phyloP scores from a whole-genome alignment of 2,113 vertebrate genomes.

The Hippocampus abdominalis region DNA sequence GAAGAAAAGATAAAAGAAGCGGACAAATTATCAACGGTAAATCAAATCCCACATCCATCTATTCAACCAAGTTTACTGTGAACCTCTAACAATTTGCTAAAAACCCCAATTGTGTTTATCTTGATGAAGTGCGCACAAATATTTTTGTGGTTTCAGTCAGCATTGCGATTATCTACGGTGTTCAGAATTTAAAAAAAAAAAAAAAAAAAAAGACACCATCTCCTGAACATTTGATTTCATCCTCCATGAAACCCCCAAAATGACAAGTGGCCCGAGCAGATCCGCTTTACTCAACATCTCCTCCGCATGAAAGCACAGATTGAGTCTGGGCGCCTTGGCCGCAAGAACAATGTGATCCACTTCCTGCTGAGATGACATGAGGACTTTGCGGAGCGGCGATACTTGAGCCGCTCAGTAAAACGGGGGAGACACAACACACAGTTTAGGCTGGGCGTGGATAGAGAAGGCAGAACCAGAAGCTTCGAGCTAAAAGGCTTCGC shows the following conservation, averaged over 20 bases:
- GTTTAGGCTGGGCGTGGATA: conserved; percentile 29
- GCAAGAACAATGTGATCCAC: conserved; percentile 20
- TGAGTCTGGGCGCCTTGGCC: neutral
- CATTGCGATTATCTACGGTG: neutral
- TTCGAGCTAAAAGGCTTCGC: conserved; percentile 41
- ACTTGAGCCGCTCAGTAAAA: conserved; percentile 21
- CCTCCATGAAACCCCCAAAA: neutral
- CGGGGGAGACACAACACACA: conserved; percentile 18
- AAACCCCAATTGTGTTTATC: too few species aligned
- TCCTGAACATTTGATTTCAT: neutral
- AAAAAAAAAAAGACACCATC: neutral
- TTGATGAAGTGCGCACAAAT: too few species aligned
- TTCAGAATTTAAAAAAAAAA: neutral
- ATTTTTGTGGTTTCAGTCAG: too few species aligned
- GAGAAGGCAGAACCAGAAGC: conserved; percentile 33
- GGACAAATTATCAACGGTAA: too few species aligned
- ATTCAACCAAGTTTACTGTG: too few species aligned
- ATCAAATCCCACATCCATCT: too few species aligned
- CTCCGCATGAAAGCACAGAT: neutral
- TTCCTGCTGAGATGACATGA: conserved; percentile 31
- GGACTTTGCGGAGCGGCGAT: conserved; percentile 25
- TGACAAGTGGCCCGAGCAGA: neutral
- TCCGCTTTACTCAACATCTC: neutral
- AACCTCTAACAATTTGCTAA: too few species aligned
- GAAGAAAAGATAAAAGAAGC: too few species aligned